Percentiles rank a stretch among this genome's conserved stretches.
phyloP scores from a whole-genome alignment of 30 jellyfish, hydroid and myxozoan genomes.

The Aurelia aurita complex sp. Pacific region DNA sequence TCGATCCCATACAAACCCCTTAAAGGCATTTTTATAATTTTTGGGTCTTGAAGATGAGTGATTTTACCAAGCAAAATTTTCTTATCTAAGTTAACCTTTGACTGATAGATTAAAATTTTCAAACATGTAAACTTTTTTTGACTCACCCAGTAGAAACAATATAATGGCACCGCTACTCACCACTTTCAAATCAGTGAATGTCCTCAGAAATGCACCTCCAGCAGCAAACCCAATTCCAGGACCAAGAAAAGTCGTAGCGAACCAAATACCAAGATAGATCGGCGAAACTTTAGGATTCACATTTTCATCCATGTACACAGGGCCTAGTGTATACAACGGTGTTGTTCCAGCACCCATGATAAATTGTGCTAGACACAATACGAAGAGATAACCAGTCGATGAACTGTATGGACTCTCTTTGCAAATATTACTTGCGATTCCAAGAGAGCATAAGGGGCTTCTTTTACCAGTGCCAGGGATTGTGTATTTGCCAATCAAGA shows the following conservation, averaged over 20 bases:
- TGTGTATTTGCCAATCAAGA: slow-evolving; percentile 71
- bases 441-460: slow-evolving; percentile 24
- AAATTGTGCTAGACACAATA: slow-evolving; percentile 70
- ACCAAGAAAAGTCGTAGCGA: slow-evolving; percentile 86
- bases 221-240: slow-evolving; percentile 89
- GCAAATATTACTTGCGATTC: slow-evolving; percentile 14
- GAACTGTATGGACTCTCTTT: slow-evolving; percentile 8
- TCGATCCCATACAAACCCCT: too few relatives aligned
- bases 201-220: slow-evolving; percentile 77
- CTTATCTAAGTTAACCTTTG: too few relatives aligned
- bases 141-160: too few relatives aligned
- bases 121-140: too few relatives aligned
- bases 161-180: slow-evolving; percentile 4
- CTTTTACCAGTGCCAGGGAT: slow-evolving; percentile 25
- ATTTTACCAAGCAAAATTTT: too few relatives aligned
- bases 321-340: slow-evolving; percentile 90
- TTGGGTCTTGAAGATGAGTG: too few relatives aligned
- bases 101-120: too few relatives aligned
- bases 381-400: slow-evolving; percentile 20
- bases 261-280: slow-evolving; percentile 88
- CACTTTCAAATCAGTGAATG: slow-evolving; percentile 48
- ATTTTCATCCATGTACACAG: slow-evolving; percentile 88
- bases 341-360: slow-evolving; percentile 97
- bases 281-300: slow-evolving; percentile 93
- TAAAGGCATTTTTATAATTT: too few relatives aligned